These are phyloP conservation scores for Rana temporaria DNA, from an alignment of 2,113 vertebrate genomes.

Conservation along the genomic window DNA sequence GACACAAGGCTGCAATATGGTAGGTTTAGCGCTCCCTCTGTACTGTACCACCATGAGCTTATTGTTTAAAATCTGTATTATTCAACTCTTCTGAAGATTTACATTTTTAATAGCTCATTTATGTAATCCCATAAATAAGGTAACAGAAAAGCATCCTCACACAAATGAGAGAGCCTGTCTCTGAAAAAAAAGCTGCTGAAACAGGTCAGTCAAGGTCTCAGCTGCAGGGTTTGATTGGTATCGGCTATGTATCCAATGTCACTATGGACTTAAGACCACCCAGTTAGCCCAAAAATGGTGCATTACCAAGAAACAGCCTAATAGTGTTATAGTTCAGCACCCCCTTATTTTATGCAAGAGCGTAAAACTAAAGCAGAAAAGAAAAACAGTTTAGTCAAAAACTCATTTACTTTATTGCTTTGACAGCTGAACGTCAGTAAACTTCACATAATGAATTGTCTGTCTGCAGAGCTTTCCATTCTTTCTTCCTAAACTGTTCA, in stretches of 20 bases:
- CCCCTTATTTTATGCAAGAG: conserved; percentile 74
- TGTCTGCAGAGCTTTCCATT: conserved; percentile 73
- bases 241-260: conserved; percentile 78
- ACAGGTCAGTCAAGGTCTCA: conserved; percentile 84
- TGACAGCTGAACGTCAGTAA: conserved; percentile 80
- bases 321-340: conserved; percentile 79
- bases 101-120: conserved; percentile 91
- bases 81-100: conserved; percentile 85
- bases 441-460: conserved; percentile 74
- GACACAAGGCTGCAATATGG: conserved; percentile 69
- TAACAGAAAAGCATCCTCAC: conserved; percentile 79
- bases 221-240: conserved; percentile 84
- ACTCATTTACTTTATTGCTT: conserved; percentile 82
- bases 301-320: conserved; percentile 75
- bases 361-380: conserved; percentile 70
- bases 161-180: conserved; percentile 80
- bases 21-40: conserved; percentile 67
- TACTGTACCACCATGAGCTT: conserved; percentile 78
- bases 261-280: conserved; percentile 88
- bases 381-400: conserved; percentile 69
- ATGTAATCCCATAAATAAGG: conserved; percentile 91
- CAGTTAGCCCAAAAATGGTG: conserved; percentile 82
- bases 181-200: conserved; percentile 76
- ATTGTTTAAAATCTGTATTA: conserved; percentile 84
- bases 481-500: conserved; percentile 41